Evolutionary conservation across 2,113 vertebrate species (phyloP), one percentile per base, ranked within the genome.

Genomic region (Agelaius tricolor): DNA sequence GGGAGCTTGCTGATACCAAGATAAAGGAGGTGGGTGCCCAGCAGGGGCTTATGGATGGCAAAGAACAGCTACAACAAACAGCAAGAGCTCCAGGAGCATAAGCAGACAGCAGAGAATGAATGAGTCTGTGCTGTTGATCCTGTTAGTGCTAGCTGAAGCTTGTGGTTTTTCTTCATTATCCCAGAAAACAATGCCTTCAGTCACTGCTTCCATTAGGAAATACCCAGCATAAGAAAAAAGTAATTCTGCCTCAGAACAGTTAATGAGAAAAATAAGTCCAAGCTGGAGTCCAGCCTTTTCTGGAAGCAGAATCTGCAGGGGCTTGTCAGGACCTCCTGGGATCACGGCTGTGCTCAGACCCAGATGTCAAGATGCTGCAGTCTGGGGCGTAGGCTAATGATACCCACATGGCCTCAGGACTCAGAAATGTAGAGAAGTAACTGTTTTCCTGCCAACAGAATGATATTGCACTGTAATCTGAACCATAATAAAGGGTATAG

Each of bases 191-290:
- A 75, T 72, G 73, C 35, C 43, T 88, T 93, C 73, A 72, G 52
- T 91, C 57, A 77, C 67, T 77, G 79, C 86, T 93, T 93, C 76
- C 76, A 68, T 87, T 84, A 84, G 73, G 59, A 94, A 90, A 87
- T 66, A 80, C 2, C 10, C 75, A 21, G 46, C 59, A 74, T 30
- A 90, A 94, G 76, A 82, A 89, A 44, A 61, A 72, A 80, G 35
- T 57, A 96, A 82, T 71, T 49, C 74, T 19, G 30, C 1, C 0
- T 94, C 93, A 84, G 95, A 97, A 94, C 91, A 92, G 83, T 81
- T 97, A 95, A 96, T 91, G 69, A 95, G 73, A 94, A 97, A 96
- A 96, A 91, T 90, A 93, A 95, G 69, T 72, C 61, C 66, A 82
- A 93, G 84, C 57, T 95, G 80, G 57, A 94, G 61, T 87, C 90